These are phyloP conservation scores for Periparus ater DNA, from an alignment of 2,797 vertebrate species.

Conservation along the genomic window DNA sequence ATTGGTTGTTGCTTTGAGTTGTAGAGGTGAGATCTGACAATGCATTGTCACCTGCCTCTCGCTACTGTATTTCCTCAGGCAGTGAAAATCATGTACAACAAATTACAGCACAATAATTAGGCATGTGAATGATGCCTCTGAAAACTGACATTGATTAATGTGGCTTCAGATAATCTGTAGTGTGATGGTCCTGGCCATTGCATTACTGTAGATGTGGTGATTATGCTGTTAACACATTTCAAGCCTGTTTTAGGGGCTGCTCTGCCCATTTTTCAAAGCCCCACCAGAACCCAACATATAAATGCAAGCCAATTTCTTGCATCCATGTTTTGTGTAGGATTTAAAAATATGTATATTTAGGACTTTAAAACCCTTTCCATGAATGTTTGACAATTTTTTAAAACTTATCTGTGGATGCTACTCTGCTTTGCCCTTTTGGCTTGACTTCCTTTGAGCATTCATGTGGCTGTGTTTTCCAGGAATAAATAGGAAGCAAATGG, in stretches of 20 bases:
- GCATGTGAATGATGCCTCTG: background rate
- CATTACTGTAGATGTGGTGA: background rate
- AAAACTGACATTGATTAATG: background rate
- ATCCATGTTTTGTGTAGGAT: background rate
- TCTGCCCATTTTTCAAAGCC: background rate
- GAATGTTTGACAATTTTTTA: background rate
- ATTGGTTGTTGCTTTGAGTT: background rate
- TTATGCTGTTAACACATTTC: background rate
- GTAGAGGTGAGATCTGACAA: background rate
- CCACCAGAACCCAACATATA: background rate
- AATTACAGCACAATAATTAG: background rate
- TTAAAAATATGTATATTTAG: background rate
- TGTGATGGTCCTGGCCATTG: background rate
- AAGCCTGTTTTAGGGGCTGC: background rate
- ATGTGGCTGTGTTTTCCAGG: background rate
- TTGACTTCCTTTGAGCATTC: background rate
- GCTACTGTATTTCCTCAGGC: background rate
- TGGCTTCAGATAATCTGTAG: background rate
- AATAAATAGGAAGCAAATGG: background rate
- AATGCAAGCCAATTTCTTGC: background rate
- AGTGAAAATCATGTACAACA: background rate
- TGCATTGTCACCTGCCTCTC: background rate
- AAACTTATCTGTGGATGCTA: background rate
- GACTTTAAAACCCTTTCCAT: background rate
- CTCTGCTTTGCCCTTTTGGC: background rate